Evolutionary conservation across 2,888 invertebrate species (phyloP).

Genomic region (Aspidiotus rigidus): DNA sequence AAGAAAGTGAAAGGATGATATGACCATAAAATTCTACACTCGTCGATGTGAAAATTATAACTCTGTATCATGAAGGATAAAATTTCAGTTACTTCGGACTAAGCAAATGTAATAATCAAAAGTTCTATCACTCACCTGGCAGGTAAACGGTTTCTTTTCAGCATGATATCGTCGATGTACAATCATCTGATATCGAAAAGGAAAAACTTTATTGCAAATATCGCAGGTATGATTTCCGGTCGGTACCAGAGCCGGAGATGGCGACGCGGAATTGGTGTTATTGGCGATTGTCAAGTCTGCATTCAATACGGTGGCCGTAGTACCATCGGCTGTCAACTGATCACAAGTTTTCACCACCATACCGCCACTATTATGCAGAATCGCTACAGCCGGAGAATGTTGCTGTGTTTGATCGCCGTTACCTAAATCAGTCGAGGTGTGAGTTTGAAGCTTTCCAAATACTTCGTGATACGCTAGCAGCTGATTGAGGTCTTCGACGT

Average conservation of each 20-base stretch:
- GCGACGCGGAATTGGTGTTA: slow-evolving; percentile 39
- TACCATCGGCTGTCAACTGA: slow-evolving; percentile 12
- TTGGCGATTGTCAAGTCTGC: slow-evolving; percentile 26
- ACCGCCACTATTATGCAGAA: slow-evolving; percentile 21
- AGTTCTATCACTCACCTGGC: slow-evolving; percentile 43
- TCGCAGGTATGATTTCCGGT: slow-evolving; percentile 65
- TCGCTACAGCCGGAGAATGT: slow-evolving; percentile 27
- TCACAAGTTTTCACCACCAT: slow-evolving; percentile 31
- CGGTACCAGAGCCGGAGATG: slow-evolving; percentile 36
- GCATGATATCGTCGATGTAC: slow-evolving; percentile 77
- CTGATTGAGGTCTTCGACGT: slow-evolving; percentile 76
- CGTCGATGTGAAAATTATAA: background rate
- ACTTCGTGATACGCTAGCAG: slow-evolving; percentile 78
- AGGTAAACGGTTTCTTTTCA: slow-evolving; percentile 73
- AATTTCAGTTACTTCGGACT: background rate
- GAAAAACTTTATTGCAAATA: slow-evolving; percentile 77
- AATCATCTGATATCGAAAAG: slow-evolving; percentile 76
- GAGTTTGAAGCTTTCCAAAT: slow-evolving; percentile 56
- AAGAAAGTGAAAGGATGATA: too few relatives aligned
- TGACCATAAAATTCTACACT: too few relatives aligned
- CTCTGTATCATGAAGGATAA: background rate
- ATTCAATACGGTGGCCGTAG: slow-evolving; percentile 8
- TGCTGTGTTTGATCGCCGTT: slow-evolving; percentile 25
- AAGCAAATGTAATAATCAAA: background rate
- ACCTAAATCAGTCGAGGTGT: slow-evolving; percentile 18